A percentile compares a stretch with the other conserved stretches of the same genome.
Evolutionary conservation across 2,888 invertebrate species (phyloP).

Genomic region (Protophormia terraenovae): DNA sequence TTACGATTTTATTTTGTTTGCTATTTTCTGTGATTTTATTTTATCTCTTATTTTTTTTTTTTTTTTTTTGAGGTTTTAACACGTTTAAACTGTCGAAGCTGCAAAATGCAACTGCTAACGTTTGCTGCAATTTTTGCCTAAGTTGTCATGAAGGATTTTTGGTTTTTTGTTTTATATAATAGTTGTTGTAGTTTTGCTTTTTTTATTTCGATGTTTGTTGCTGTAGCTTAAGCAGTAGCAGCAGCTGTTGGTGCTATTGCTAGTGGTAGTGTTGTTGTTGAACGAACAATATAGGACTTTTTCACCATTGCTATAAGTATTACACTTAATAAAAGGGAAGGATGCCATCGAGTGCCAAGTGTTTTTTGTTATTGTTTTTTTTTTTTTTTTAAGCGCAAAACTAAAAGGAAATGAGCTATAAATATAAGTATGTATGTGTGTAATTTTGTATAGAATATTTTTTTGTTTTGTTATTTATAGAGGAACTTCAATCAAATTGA

Average conservation of each 20-base stretch:
- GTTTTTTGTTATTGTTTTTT: slow-evolving; percentile 20
- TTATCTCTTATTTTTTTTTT: neutral
- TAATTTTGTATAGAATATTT: neutral
- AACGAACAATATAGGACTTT: slow-evolving; percentile 61
- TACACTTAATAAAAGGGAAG: slow-evolving; percentile 63
- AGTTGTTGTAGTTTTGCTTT: slow-evolving; percentile 35
- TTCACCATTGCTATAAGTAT: slow-evolving; percentile 59
- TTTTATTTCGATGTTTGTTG: slow-evolving; percentile 9
- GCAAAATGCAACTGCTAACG: slow-evolving; percentile 66
- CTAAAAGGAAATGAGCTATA: neutral
- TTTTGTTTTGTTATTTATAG: slow-evolving; percentile 11
- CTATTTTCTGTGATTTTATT: neutral
- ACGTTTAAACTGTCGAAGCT: slow-evolving; percentile 69
- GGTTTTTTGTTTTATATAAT: slow-evolving; percentile 60
- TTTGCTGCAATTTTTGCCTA: slow-evolving; percentile 62
- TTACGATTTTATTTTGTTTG: slow-evolving; percentile 19
- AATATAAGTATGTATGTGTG: neutral
- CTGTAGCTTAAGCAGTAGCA: slow-evolving; percentile 25
- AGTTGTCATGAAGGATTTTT: slow-evolving; percentile 68
- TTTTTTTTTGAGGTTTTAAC: slow-evolving; percentile 29
- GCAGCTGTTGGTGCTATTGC: slow-evolving; percentile 24
- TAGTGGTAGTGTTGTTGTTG: slow-evolving; percentile 34
- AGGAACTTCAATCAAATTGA: slow-evolving; percentile 57
- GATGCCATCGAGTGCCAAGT: slow-evolving; percentile 47
- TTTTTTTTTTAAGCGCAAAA: neutral